A percentile compares a stretch with the other conserved stretches of the same genome.
Evolutionary conservation across 1,140 invertebrate genomes (phyloP).

Genomic region (Drepana arcuata): DNA sequence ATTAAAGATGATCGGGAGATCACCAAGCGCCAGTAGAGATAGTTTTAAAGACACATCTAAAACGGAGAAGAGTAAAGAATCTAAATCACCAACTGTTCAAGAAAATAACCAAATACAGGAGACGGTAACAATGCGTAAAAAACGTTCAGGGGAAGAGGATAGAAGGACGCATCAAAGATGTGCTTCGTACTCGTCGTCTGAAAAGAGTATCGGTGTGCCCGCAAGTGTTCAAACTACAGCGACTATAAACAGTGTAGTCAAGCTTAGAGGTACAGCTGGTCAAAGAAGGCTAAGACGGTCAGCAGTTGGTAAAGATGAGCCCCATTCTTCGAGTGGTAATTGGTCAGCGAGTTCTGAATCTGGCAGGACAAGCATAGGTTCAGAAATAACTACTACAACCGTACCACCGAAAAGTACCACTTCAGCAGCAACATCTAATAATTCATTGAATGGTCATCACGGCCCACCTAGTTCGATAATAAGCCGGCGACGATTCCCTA

Average conservation of each 20-base stretch:
- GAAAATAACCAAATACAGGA: slow-evolving; percentile 77
- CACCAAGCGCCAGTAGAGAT: slow-evolving; percentile 64
- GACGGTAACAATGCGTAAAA: slow-evolving; percentile 74
- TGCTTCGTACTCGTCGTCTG: slow-evolving; percentile 81
- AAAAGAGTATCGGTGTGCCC: slow-evolving; percentile 76
- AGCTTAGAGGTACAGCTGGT: slow-evolving; percentile 79
- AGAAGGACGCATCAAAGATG: slow-evolving; percentile 79
- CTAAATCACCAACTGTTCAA: slow-evolving; percentile 48
- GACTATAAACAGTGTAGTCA: slow-evolving; percentile 76
- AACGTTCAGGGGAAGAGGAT: slow-evolving; percentile 66
- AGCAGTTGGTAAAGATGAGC: slow-evolving; percentile 79
- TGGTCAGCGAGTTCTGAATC: slow-evolving; percentile 94
- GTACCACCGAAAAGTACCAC: slow-evolving; percentile 81
- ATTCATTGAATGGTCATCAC: slow-evolving; percentile 75
- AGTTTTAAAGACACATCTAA: slow-evolving; percentile 62
- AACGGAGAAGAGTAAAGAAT: slow-evolving; percentile 52
- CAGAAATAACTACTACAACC: slow-evolving; percentile 81
- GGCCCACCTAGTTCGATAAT: slow-evolving; percentile 79
- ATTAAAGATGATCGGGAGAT: slow-evolving; percentile 81
- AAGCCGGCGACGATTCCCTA: slow-evolving; percentile 76
- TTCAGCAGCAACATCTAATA: slow-evolving; percentile 77
- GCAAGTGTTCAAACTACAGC: slow-evolving; percentile 68
- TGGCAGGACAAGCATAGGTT: slow-evolving; percentile 86
- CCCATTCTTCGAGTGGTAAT: slow-evolving; percentile 92
- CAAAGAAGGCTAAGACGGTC: slow-evolving; percentile 74